Conservation (phyloP, 2,113 vertebrate species). For the Trichechus manatus region DNA sequence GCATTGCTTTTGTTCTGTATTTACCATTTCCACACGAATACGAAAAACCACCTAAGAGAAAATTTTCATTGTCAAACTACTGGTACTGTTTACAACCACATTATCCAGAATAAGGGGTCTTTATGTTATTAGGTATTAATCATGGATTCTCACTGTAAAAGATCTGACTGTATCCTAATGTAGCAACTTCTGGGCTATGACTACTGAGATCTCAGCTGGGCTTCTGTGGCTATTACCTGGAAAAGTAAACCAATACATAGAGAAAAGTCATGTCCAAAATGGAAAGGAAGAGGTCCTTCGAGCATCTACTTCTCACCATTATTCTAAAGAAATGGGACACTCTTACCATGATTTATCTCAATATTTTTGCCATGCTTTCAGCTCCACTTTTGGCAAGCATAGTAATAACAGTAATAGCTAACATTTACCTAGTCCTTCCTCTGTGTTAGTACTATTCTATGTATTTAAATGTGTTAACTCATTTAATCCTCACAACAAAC, state of each 20-base stretch:
- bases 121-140: background rate
- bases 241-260: background rate
- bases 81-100: background rate
- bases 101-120: background rate
- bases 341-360: background rate
- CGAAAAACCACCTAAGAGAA: background rate
- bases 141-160: slow-evolving; percentile 15
- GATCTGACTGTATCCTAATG: background rate
- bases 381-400: background rate
- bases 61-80: background rate
- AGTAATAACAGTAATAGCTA: background rate
- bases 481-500: slow-evolving; percentile 4
- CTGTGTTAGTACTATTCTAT: background rate
- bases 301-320: background rate
- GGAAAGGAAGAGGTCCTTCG: background rate
- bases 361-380: background rate
- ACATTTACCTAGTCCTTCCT: background rate
- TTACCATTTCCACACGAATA: background rate
- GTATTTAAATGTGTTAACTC: background rate
- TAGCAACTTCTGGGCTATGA: background rate
- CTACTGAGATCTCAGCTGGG: background rate
- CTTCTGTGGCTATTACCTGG: background rate
- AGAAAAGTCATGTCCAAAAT: background rate
- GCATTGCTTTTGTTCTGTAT: background rate
- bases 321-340: background rate